phyloP scores from a whole-genome alignment of 1,140 invertebrate species.

The Ceratitis capitata region DNA sequence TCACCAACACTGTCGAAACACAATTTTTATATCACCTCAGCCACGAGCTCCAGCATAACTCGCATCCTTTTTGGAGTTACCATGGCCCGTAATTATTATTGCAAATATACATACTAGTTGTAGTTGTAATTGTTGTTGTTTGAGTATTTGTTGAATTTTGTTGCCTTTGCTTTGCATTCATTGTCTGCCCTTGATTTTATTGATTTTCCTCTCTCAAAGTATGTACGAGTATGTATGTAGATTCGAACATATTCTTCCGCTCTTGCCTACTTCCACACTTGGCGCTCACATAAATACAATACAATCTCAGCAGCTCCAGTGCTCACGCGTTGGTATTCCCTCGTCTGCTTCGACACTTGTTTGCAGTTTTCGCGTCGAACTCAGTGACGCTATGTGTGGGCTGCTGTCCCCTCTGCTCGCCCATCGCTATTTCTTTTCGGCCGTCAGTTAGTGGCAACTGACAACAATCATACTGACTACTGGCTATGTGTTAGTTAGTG shows the following conservation, averaged over 20 bases:
- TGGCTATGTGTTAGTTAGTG: background rate
- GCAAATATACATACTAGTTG: background rate
- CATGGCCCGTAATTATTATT: background rate
- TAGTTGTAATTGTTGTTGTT: background rate
- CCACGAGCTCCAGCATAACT: background rate
- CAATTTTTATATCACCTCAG: background rate
- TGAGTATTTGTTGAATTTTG: background rate
- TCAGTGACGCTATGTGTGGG: background rate
- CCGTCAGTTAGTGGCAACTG: background rate
- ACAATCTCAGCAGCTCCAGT: background rate
- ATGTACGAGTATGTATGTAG: too few species aligned
- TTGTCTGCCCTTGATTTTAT: constrained; percentile 38
- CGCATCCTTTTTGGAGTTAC: background rate
- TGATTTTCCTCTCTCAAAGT: constrained; percentile 24
- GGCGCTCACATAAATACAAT: background rate
- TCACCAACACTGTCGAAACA: background rate
- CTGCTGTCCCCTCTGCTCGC: background rate
- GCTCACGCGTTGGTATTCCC: background rate
- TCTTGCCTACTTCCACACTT: background rate
- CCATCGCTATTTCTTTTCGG: background rate
- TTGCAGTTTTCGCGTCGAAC: background rate
- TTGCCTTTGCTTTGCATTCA: constrained; percentile 28
- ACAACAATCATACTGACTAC: background rate
- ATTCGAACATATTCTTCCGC: constrained; percentile 6
- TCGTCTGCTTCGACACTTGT: constrained; percentile 2